Evolutionary conservation across 2,888 invertebrate genomes (phyloP).

Genomic region (Mythimna pallens): DNA sequence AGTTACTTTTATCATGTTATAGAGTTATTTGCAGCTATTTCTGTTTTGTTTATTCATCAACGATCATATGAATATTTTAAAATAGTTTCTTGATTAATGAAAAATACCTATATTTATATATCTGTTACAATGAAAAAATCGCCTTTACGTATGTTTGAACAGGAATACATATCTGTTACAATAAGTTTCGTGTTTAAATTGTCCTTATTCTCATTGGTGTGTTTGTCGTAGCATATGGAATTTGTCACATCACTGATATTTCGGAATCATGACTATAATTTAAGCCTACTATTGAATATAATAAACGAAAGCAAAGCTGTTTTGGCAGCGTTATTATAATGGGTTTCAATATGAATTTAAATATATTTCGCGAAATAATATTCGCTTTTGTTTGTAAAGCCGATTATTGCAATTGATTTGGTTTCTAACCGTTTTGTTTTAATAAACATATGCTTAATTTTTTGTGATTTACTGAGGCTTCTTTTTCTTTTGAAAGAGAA

Average conservation of each 20-base stretch:
- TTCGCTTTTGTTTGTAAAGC: neutral
- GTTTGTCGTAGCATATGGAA: constrained; percentile 63
- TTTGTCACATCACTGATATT: constrained; percentile 17
- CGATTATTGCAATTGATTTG: neutral
- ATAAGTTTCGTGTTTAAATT: constrained; percentile 81
- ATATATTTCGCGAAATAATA: neutral
- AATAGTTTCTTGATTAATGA: constrained; percentile 20
- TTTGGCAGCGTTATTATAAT: neutral
- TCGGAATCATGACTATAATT: constrained; percentile 15
- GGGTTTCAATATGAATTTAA: neutral
- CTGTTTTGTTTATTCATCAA: constrained; percentile 22
- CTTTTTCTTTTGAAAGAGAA: constrained; percentile 7
- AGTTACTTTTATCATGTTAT: constrained; percentile 20
- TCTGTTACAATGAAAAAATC: constrained; percentile 62
- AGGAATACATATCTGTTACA: constrained; percentile 87
- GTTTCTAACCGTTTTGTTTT: neutral
- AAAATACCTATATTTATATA: constrained; percentile 40
- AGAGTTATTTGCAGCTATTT: constrained; percentile 62
- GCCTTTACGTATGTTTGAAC: constrained; percentile 63
- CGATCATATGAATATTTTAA: neutral
- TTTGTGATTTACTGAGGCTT: neutral
- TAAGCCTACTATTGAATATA: neutral
- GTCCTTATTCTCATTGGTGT: constrained; percentile 68
- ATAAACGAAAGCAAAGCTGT: constrained; percentile 13
- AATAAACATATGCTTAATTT: neutral